Conservation (phyloP, 1,140 invertebrate species). For the Zaprionus africanus region DNA sequence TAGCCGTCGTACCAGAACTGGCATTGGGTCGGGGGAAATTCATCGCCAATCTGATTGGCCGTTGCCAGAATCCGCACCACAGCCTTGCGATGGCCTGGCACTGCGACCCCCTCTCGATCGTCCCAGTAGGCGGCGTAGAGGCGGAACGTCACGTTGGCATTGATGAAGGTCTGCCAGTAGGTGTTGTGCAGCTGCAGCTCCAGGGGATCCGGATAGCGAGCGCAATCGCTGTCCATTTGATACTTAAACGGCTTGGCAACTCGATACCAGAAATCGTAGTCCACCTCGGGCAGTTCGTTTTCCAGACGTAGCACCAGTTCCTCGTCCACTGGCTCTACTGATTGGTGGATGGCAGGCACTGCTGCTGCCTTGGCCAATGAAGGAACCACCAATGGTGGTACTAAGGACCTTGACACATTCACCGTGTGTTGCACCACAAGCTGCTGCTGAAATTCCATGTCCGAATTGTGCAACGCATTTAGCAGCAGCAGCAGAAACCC, state of each 20-base stretch:
- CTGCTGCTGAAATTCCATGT: slow-evolving; percentile 5
- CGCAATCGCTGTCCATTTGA: slow-evolving; percentile 35
- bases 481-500: slow-evolving; percentile 50
- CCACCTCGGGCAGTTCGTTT: slow-evolving; percentile 64
- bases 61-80: slow-evolving; percentile 92
- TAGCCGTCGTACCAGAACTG: slow-evolving; percentile 94
- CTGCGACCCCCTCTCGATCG: slow-evolving; percentile 88
- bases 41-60: slow-evolving; percentile 91
- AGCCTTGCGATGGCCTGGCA: slow-evolving; percentile 48
- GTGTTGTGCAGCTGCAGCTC: slow-evolving; percentile 71
- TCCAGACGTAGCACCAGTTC: slow-evolving; percentile 54
- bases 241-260: slow-evolving; percentile 46
- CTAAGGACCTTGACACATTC: not conserved
- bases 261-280: slow-evolving; percentile 62
- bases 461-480: slow-evolving; percentile 18
- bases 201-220: slow-evolving; percentile 55
- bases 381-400: not conserved
- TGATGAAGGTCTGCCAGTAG: slow-evolving; percentile 91
- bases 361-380: not conserved
- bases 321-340: slow-evolving; percentile 49
- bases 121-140: slow-evolving; percentile 95
- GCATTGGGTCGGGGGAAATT: slow-evolving; percentile 89
- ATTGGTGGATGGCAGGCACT: not conserved
- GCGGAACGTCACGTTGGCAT: slow-evolving; percentile 93
- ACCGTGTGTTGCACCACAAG: not conserved